These are phyloP conservation scores for Cydia pomonella DNA, from an alignment of 1,140 invertebrate genomes.

Conservation along the genomic window DNA sequence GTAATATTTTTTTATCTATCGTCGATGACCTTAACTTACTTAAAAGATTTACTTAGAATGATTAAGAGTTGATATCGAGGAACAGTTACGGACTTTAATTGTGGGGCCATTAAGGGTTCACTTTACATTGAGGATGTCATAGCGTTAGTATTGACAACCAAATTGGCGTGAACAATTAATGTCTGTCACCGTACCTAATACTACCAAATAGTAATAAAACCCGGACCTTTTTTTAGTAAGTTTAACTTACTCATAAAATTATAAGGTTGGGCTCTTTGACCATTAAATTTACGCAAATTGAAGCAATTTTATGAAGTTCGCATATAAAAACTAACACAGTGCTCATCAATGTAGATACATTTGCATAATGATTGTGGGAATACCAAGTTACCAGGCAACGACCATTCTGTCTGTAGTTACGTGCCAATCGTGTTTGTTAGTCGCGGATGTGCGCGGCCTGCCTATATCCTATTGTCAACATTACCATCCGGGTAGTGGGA, in stretches of 20 bases:
- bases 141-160: too few species aligned
- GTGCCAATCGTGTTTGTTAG: conserved; percentile 8
- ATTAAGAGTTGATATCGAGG: not conserved
- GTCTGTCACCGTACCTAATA: not conserved
- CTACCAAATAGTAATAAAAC: not conserved
- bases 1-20: not conserved
- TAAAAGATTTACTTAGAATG: not conserved
- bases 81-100: too few species aligned
- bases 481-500: conserved; percentile 43
- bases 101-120: too few species aligned
- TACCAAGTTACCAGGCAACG: not conserved
- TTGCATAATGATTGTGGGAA: conserved; percentile 20
- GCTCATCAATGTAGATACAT: not conserved
- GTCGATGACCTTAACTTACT: conserved; percentile 22
- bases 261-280: too few species aligned
- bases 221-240: not conserved
- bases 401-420: not conserved
- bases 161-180: too few species aligned
- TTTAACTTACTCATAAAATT: not conserved
- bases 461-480: conserved; percentile 44
- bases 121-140: too few species aligned
- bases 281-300: not conserved
- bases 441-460: conserved; percentile 8
- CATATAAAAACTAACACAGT: not conserved
- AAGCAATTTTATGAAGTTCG: not conserved